Evolutionary conservation across 2,113 vertebrate genomes (phyloP).

Genomic region (Progne subis): DNA sequence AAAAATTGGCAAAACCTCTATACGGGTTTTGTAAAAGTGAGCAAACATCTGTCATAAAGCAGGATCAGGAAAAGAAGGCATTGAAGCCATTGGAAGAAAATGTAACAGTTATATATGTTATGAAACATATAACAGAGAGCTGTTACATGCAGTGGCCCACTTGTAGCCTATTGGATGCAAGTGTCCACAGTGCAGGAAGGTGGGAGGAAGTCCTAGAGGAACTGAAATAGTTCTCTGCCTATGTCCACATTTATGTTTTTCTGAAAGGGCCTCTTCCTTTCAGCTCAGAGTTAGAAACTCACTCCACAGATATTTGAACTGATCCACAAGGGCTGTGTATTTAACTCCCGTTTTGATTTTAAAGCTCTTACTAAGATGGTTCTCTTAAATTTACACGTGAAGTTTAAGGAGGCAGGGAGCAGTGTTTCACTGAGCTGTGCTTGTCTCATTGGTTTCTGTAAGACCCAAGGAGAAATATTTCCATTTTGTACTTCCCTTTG

Average conservation of each 20-base stretch:
- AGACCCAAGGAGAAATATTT: not conserved
- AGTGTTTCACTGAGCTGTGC: not conserved
- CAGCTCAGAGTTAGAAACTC: not conserved
- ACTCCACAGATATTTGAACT: not conserved
- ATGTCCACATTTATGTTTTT: not conserved
- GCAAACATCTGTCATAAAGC: not conserved
- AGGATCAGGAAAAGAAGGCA: rapidly evolving
- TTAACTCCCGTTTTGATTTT: not conserved
- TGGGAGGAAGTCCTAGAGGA: not conserved
- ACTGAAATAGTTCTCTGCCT: not conserved
- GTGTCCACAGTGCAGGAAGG: not conserved
- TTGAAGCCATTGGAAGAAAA: not conserved
- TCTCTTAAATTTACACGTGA: not conserved
- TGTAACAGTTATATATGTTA: too few species aligned
- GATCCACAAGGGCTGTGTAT: not conserved
- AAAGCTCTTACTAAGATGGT: not conserved
- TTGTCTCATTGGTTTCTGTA: not conserved
- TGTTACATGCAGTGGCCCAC: not conserved
- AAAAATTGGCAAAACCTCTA: not conserved
- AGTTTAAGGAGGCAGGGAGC: not conserved
- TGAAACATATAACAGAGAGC: too few species aligned
- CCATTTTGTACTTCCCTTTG: not conserved
- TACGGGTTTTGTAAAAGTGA: rapidly evolving
- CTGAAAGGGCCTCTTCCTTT: not conserved
- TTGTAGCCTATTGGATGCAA: not conserved